Evolutionary conservation across 2,888 invertebrate genomes (phyloP), one percentile per base, ranked within the genome.

Genomic region (Callinectes sapidus): DNA sequence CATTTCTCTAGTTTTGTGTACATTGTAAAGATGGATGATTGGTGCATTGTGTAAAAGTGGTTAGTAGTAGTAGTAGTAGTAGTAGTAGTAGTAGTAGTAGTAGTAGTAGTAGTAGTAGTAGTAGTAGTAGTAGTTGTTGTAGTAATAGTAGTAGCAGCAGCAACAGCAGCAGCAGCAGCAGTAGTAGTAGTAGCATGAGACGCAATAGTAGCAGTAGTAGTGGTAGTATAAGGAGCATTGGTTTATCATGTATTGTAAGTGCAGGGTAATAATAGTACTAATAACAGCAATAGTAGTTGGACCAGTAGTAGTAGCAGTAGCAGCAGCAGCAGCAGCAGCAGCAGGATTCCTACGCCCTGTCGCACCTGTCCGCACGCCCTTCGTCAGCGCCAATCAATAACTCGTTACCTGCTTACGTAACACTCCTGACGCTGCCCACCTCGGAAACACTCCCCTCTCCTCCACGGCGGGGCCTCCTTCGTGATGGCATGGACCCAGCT

Each of bases 331-430:
- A 28, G 71, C n/a, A 71, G 71, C 28, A 28, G 10, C 28, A 71
- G 71, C 8, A 71, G 71, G 71, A 81, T 81, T 35, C 6, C 13
- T 35, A n/a, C 35, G 81, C 35, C 14, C 81, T 18, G n/a, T 81
- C 18, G 81, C 81, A 81, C 81, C 81, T 81, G 81, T 35, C 81
- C 35, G 81, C 81, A 81, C 71, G n/a, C 81, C 81, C 35, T 81
- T 32, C 81, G 81, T 35, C 81, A 81, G 14, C 1, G 6, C 81
- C 35, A 81, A 81, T 81, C 81, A 81, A 81, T 81, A 81, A 35
- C 81, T 81, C 81, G 81, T 81, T 81, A 81, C 81, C 35, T 81
- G 81, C 81, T 81, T 81, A 81, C 18, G 81, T 81, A 81, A 81
- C 81, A 16, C 81, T 81, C 81, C 81, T 81, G 81, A 81, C 81